Evolutionary conservation across 2,888 invertebrate species (phyloP).

Genomic region (Gari tellinella): DNA sequence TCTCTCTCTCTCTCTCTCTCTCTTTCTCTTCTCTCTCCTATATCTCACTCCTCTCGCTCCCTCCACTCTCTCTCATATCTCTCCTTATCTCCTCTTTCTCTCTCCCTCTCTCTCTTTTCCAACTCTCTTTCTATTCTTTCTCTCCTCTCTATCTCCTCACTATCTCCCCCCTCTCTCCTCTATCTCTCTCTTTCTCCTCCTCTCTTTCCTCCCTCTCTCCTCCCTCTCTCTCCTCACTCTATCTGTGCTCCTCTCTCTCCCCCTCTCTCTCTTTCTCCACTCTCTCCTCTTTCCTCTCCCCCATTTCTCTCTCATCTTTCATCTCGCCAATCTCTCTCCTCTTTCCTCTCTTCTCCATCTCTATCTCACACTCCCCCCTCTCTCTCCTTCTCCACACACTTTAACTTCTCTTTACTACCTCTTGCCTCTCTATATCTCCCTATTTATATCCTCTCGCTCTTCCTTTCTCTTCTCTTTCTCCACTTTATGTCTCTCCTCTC

Average conservation of each 20-base stretch:
- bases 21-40: background rate
- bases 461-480: background rate
- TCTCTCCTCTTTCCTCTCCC: background rate
- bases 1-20: slow-evolving; percentile 2
- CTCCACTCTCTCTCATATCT: background rate
- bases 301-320: background rate
- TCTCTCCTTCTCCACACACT: background rate
- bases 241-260: background rate
- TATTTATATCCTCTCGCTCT: background rate
- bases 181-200: background rate
- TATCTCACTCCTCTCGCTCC: background rate
- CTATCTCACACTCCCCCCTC: background rate
- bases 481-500: background rate
- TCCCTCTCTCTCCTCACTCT: background rate
- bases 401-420: background rate
- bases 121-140: background rate
- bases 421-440: background rate
- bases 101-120: background rate
- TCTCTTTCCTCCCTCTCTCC: background rate
- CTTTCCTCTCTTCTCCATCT: background rate
- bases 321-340: background rate
- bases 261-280: background rate
- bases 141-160: background rate
- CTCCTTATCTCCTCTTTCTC: background rate
- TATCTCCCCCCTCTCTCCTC: background rate